Percentiles rank a stretch among this genome's conserved stretches.
These are phyloP conservation scores for Actenoides lindsayi DNA, from an alignment of 2,113 vertebrate species.

Conservation along the genomic window DNA sequence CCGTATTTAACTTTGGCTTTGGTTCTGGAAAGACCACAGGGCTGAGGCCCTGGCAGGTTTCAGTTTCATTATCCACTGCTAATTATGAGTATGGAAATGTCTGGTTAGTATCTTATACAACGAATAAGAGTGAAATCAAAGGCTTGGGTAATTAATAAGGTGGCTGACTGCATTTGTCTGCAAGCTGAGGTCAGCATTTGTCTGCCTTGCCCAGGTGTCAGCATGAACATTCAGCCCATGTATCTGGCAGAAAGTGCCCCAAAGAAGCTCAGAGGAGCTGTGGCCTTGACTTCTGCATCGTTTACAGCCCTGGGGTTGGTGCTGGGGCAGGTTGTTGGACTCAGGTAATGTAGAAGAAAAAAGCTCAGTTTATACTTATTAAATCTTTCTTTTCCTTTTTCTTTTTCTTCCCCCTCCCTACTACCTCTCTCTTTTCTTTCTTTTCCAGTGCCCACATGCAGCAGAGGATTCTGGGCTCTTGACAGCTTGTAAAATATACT, in stretches of 20 bases:
- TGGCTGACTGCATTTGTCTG: not conserved
- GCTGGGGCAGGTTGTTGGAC: conserved; percentile 86
- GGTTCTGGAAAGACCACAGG: not conserved
- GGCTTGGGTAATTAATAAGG: not conserved
- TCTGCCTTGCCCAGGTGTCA: conserved; percentile 78
- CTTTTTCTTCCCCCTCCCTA: not conserved
- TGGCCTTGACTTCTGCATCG: conserved; percentile 84
- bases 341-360: conserved; percentile 75
- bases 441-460: not conserved
- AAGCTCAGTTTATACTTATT: not conserved
- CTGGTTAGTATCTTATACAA: not conserved
- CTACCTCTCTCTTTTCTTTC: not conserved
- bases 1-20: not conserved
- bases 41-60: not conserved
- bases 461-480: not conserved
- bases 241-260: conserved; percentile 92
- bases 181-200: not conserved
- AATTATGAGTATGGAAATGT: not conserved
- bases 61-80: not conserved
- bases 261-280: conserved; percentile 84
- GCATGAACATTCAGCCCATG: conserved; percentile 95
- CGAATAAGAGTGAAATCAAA: not conserved
- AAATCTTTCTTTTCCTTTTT: not conserved
- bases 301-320: conserved; percentile 88
- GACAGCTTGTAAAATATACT: not conserved